These are phyloP conservation scores for Echinarachnius parma DNA, from an alignment of 53 echinoderm and acorn worm genomes.

Conservation along the genomic window DNA sequence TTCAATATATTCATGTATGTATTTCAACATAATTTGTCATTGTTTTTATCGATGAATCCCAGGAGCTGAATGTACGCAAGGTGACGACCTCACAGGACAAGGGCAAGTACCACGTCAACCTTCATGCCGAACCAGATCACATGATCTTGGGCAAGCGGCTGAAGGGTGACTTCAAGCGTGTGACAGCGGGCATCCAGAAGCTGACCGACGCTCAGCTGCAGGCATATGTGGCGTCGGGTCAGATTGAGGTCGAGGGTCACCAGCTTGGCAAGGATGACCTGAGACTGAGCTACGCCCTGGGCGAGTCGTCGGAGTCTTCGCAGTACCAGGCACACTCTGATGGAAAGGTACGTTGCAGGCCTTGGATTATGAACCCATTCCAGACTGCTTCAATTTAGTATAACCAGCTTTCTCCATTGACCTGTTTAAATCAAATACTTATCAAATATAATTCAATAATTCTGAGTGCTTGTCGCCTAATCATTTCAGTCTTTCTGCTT, in stretches of 20 bases:
- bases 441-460: no score
- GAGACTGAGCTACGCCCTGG: slow-evolving; percentile 74
- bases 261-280: slow-evolving; percentile 71
- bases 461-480: no score
- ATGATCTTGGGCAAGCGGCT: slow-evolving; percentile 86
- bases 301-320: slow-evolving; percentile 39
- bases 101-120: slow-evolving; percentile 77
- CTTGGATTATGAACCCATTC: no score
- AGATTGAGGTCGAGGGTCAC: slow-evolving; percentile 81
- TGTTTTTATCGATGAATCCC: no score
- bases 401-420: no score
- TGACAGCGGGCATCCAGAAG: slow-evolving; percentile 61
- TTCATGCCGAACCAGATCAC: slow-evolving; percentile 91
- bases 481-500: no score
- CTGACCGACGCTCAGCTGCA: slow-evolving; percentile 88
- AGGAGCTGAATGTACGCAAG: slow-evolving; percentile 90
- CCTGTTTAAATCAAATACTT: no score
- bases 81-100: slow-evolving; percentile 94
- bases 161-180: slow-evolving; percentile 86
- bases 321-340: slow-evolving; percentile 97
- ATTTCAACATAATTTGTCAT: no score
- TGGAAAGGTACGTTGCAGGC: slow-evolving; percentile 76
- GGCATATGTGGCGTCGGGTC: slow-evolving; percentile 56
- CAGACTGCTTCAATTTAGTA: no score
- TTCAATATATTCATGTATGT: no score